phyloP scores from a whole-genome alignment of 2,888 invertebrate genomes.

The Thysanoteuthis rhombus region DNA sequence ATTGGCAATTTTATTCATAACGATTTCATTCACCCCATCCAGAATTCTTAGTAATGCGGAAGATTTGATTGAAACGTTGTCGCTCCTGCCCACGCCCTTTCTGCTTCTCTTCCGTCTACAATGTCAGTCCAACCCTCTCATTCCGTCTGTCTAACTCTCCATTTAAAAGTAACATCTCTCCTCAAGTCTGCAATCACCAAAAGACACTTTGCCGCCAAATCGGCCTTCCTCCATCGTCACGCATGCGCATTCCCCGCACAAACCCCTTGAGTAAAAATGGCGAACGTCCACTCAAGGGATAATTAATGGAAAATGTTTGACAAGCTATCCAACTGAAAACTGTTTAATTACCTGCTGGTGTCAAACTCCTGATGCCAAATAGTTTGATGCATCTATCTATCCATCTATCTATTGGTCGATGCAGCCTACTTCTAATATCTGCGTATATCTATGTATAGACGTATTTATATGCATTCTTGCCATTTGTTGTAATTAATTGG shows the following conservation, averaged over 20 bases:
- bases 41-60: not conserved
- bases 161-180: not conserved
- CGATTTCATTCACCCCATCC: not conserved
- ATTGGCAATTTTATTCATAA: constrained; percentile 12
- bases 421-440: too few species aligned
- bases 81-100: not conserved
- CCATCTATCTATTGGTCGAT: too few species aligned
- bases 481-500: too few species aligned
- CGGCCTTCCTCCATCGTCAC: not conserved
- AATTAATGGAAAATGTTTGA: not conserved
- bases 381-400: not conserved
- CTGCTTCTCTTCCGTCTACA: not conserved
- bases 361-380: not conserved
- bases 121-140: not conserved
- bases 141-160: not conserved
- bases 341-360: not conserved
- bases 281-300: not conserved
- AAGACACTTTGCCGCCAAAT: constrained; percentile 12
- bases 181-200: not conserved
- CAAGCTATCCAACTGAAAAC: constrained; percentile 12
- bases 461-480: too few species aligned
- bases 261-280: not conserved
- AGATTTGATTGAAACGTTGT: not conserved
- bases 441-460: too few species aligned
- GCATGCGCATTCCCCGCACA: not conserved